Conservation (phyloP, 2,797 vertebrate species). For the Gobio occitaniae region DNA sequence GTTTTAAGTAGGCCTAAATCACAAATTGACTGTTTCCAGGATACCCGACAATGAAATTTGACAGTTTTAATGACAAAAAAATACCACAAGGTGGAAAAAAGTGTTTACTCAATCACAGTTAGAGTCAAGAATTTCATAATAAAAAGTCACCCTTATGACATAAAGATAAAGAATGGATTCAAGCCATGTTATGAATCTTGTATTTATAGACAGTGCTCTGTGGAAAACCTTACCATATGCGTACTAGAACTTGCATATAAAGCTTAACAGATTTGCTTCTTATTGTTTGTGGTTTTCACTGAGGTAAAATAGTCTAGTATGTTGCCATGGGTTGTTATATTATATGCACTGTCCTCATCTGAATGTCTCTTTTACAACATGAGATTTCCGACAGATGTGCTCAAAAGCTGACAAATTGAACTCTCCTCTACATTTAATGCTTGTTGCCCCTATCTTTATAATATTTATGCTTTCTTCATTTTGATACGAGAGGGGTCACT, state of each 20-base stretch:
- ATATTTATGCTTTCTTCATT: not conserved
- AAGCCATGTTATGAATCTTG: conserved; percentile 29
- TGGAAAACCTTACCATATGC: conserved; percentile 27
- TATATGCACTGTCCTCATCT: conserved; percentile 1
- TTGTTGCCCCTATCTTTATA: conserved; percentile 6
- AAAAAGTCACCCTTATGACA: not conserved
- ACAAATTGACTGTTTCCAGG: not conserved
- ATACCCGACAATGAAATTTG: not conserved
- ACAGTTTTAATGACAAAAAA: conserved; percentile 24
- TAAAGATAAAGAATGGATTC: conserved; percentile 10
- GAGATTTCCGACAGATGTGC: conserved; percentile 20
- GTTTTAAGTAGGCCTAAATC: not conserved
- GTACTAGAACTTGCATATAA: conserved; percentile 7
- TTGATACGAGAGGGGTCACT: conserved; percentile 18
- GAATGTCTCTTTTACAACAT: conserved; percentile 19
- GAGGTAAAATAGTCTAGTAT: conserved; percentile 16
- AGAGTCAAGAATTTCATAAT: conserved; percentile 5
- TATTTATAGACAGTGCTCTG: conserved; percentile 1
- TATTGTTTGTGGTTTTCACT: conserved; percentile 32
- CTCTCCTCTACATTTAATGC: not conserved
- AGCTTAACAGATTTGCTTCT: conserved; percentile 22
- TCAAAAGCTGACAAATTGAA: not conserved
- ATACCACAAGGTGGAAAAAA: not conserved
- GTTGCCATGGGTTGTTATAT: conserved; percentile 23
- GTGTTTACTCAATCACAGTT: not conserved